Percentiles rank a stretch among this genome's conserved stretches.
Evolutionary conservation across 2,113 vertebrate genomes (phyloP).

Genomic region (Ibidorhyncha struthersii): DNA sequence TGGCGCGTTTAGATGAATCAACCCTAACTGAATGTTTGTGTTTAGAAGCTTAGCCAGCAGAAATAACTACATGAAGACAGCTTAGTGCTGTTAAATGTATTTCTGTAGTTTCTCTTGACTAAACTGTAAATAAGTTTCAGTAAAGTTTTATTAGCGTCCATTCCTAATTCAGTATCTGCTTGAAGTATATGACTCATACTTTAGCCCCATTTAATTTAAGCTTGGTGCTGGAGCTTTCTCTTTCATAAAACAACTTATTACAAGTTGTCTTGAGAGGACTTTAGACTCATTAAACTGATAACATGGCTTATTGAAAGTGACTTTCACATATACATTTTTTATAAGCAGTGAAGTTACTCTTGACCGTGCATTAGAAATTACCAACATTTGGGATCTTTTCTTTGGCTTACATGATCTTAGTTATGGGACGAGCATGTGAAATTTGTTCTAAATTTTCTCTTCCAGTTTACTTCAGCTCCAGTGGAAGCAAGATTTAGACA

Average conservation of each 20-base stretch:
- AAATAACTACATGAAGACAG: neutral
- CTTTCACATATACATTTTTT: neutral
- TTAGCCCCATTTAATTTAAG: neutral
- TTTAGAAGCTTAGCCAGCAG: neutral
- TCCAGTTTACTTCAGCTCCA: conserved; percentile 96
- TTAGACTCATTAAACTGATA: neutral
- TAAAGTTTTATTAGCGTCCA: neutral
- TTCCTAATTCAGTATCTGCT: neutral
- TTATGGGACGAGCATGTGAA: neutral
- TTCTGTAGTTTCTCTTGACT: neutral
- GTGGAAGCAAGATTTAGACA: conserved; percentile 98
- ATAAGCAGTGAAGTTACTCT: neutral
- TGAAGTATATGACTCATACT: neutral
- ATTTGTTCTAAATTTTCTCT: neutral
- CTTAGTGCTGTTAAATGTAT: neutral
- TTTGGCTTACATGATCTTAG: neutral
- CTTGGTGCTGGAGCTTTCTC: neutral
- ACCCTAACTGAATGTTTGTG: neutral
- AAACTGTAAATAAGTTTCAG: neutral
- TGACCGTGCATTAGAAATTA: neutral
- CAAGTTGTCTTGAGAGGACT: neutral
- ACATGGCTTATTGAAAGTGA: neutral
- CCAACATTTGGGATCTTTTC: neutral
- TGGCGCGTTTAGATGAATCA: neutral
- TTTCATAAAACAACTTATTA: neutral